A percentile compares a stretch with the other conserved stretches of the same genome.
These are phyloP conservation scores for Onychomys leucogaster DNA, from an alignment of 2,797 vertebrate genomes.

Conservation along the genomic window DNA sequence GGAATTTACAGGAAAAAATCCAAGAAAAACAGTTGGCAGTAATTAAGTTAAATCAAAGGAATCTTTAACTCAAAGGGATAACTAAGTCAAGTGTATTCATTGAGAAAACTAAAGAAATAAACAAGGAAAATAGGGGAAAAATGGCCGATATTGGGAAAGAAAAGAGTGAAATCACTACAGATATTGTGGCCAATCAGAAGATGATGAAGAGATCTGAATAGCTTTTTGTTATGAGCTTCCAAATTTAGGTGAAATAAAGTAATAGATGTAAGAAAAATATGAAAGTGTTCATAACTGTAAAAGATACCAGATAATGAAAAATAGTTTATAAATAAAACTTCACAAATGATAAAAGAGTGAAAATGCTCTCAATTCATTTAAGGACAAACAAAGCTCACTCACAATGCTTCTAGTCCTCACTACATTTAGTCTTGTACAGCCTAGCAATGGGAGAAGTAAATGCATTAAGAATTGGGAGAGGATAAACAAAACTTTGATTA, in stretches of 20 bases:
- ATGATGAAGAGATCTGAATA: not conserved
- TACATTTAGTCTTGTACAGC: not conserved
- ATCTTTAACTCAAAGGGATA: not conserved
- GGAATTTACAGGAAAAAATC: not conserved
- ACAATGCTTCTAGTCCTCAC: not conserved
- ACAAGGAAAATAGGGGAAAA: not conserved
- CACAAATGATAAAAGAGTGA: not conserved
- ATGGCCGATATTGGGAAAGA: not conserved
- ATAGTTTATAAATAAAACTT: conserved; percentile 5
- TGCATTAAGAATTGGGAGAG: not conserved
- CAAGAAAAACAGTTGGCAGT: not conserved
- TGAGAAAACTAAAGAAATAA: conserved; percentile 8
- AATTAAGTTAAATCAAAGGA: not conserved
- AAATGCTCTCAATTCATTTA: not conserved
- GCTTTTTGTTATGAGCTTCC: not conserved
- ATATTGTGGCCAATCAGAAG: not conserved
- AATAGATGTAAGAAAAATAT: not conserved
- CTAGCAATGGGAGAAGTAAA: not conserved
- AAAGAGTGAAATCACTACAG: not conserved
- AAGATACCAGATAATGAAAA: conserved; percentile 6
- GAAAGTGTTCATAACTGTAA: not conserved
- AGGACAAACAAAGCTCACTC: not conserved
- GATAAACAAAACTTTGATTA: not conserved
- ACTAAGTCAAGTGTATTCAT: not conserved
- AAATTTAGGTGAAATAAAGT: not conserved